Percentiles rank a stretch among this genome's conserved stretches.
Conservation (phyloP, 2,888 invertebrate genomes). For the Autographa gamma region DNA sequence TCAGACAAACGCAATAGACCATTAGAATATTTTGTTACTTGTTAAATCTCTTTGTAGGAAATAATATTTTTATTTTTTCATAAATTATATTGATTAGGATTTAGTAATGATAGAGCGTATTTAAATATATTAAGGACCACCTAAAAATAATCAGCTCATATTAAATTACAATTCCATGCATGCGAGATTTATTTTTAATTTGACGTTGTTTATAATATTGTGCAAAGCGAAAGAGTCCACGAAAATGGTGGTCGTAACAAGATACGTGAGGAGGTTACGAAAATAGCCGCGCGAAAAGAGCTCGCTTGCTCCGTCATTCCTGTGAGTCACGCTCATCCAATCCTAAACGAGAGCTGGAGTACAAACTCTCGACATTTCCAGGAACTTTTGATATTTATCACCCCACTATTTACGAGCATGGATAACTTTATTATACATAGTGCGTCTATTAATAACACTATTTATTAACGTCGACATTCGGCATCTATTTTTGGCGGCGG, state of each 20-base stretch:
- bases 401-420: constrained; percentile 54
- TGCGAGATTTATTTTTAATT: constrained; percentile 25
- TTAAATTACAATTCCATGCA: constrained; percentile 7
- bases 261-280: constrained; percentile 75
- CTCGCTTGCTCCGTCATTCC: constrained; percentile 63
- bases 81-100: no score
- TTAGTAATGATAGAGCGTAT: no score
- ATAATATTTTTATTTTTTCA: no score
- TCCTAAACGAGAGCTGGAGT: constrained; percentile 61
- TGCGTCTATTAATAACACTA: background rate
- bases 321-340: constrained; percentile 63
- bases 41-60: background rate
- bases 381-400: constrained; percentile 59
- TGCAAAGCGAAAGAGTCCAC: constrained; percentile 62
- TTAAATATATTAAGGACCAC: background rate
- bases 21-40: background rate
- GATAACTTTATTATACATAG: constrained; percentile 14
- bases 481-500: background rate
- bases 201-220: constrained; percentile 28
- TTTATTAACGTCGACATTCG: background rate
- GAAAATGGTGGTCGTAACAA: constrained; percentile 83
- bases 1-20: background rate
- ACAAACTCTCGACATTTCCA: constrained; percentile 55
- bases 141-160: background rate
- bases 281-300: constrained; percentile 73